Evolutionary conservation across 2,797 vertebrate genomes (phyloP).

Genomic region (Gouania willdenowi): DNA sequence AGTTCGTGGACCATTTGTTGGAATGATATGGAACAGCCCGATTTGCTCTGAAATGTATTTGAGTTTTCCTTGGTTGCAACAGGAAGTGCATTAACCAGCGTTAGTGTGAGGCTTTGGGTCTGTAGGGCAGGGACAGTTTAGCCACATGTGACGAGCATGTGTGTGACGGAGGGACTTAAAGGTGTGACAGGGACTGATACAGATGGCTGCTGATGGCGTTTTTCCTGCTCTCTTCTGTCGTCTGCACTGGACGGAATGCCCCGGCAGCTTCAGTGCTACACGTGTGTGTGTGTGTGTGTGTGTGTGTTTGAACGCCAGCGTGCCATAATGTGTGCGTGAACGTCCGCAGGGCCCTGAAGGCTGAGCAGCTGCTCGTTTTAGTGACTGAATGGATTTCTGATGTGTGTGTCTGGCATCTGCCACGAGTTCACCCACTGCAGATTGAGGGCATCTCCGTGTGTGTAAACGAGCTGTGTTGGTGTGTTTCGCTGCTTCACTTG

Average conservation of each 20-base stretch:
- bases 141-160: conserved; percentile 46
- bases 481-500: conserved; percentile 8
- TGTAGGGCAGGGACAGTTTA: conserved; percentile 37
- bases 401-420: conserved; percentile 79
- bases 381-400: conserved; percentile 76
- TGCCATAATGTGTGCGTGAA: conserved; percentile 1
- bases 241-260: conserved; percentile 48
- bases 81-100: conserved; percentile 10
- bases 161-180: conserved; percentile 40
- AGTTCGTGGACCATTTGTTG: too few species aligned
- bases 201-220: conserved; percentile 46
- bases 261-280: conserved; percentile 56
- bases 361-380: conserved; percentile 78
- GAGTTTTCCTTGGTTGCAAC: too few species aligned
- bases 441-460: conserved; percentile 28
- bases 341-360: conserved; percentile 66
- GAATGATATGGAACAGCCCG: too few species aligned
- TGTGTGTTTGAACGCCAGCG: conserved; percentile 9
- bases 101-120: conserved; percentile 26
- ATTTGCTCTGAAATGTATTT: too few species aligned
- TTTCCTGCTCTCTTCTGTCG: conserved; percentile 14
- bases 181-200: conserved; percentile 54
- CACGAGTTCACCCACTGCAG: conserved; percentile 46
- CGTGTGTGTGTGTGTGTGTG: conserved; percentile 11
- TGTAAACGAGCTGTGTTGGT: conserved; percentile 16